Evolutionary conservation across 2,113 vertebrate genomes (phyloP).

Genomic region (Haemorhous mexicanus): DNA sequence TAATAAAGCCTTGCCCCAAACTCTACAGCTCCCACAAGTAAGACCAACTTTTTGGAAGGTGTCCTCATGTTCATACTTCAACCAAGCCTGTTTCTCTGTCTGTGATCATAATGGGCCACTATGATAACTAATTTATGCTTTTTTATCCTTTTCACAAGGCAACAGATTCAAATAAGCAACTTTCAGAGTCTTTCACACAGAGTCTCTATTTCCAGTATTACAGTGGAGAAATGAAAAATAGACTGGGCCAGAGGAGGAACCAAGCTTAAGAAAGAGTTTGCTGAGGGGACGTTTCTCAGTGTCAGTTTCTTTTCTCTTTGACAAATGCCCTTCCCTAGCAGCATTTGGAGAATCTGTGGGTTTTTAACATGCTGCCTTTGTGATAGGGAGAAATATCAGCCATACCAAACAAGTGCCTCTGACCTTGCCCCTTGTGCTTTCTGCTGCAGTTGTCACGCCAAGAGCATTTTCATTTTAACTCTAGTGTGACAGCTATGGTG

Average conservation of each 20-base stretch:
- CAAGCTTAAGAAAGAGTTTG: background rate
- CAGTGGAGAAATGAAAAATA: background rate
- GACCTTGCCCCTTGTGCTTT: background rate
- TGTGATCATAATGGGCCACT: background rate
- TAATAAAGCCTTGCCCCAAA: background rate
- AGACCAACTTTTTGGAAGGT: background rate
- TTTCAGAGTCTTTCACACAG: background rate
- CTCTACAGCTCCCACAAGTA: background rate
- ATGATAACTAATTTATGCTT: background rate
- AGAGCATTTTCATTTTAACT: background rate
- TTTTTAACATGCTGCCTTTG: background rate
- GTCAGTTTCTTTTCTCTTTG: background rate
- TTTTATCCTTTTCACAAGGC: background rate
- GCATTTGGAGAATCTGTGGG: background rate
- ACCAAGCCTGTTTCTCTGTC: background rate
- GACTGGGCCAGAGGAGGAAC: background rate
- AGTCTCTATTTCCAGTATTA: background rate
- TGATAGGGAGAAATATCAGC: background rate
- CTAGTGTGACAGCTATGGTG: background rate
- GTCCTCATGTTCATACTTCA: background rate
- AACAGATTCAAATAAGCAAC: background rate
- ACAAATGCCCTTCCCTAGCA: background rate
- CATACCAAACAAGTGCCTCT: background rate
- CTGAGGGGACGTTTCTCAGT: background rate
- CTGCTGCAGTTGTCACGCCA: background rate